phyloP scores from a whole-genome alignment of 2,888 invertebrate genomes.

The Brachyptera putata region DNA sequence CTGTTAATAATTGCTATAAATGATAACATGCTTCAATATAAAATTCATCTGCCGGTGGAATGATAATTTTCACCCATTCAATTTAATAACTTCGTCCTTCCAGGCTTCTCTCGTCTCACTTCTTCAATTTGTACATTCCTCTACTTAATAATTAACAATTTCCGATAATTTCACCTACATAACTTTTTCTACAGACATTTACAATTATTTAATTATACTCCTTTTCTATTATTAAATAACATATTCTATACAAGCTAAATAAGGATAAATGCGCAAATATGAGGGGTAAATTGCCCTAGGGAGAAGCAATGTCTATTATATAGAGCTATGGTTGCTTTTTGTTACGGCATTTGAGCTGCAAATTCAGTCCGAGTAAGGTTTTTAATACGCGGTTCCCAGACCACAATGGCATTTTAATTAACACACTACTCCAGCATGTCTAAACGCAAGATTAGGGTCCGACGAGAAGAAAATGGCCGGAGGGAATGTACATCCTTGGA shows the following conservation, averaged over 20 bases:
- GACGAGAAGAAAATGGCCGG: background rate
- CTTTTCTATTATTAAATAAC: constrained; percentile 5
- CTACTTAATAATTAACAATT: constrained; percentile 17
- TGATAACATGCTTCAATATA: too few species aligned
- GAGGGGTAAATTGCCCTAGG: background rate
- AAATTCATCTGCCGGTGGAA: too few species aligned
- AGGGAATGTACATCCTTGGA: constrained; percentile 9
- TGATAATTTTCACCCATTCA: too few species aligned
- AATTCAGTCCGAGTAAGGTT: constrained; percentile 14
- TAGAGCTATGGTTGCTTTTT: constrained; percentile 10
- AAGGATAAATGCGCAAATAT: constrained; percentile 16
- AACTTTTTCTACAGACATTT: constrained; percentile 5
- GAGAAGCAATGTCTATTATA: background rate
- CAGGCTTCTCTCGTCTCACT: too few species aligned
- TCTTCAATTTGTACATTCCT: too few species aligned
- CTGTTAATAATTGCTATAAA: too few species aligned
- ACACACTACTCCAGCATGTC: constrained; percentile 21
- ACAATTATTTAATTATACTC: constrained; percentile 22
- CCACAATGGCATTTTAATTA: constrained; percentile 20
- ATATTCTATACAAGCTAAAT: constrained; percentile 7
- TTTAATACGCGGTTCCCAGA: constrained; percentile 19
- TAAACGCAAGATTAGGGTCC: constrained; percentile 20
- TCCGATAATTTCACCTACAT: constrained; percentile 11
- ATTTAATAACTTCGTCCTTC: constrained; percentile 8
- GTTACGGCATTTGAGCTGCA: constrained; percentile 17